A percentile compares a stretch with the other conserved stretches of the same genome.
Conservation (phyloP, 2,113 vertebrate species). For the pig (Sus scrofa) region T2T-Sscrofa CM000813.6:102028001-102028500, state of each 20-base stretch:
- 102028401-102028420: too few relatives aligned
- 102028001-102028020: constrained; percentile 50
- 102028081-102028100: background rate
- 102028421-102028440: too few relatives aligned
- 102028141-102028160: background rate
- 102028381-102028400: too few relatives aligned
- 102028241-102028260: too few relatives aligned
- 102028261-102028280: too few relatives aligned
- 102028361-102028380: too few relatives aligned
- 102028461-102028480: background rate
- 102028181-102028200: background rate
- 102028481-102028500: background rate
- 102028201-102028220: background rate
- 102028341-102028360: too few relatives aligned
- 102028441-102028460: too few relatives aligned
- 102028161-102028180: background rate
- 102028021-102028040: constrained; percentile 30
- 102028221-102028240: too few relatives aligned
- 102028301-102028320: too few relatives aligned
- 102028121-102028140: background rate
- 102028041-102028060: constrained; percentile 69
- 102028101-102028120: background rate
- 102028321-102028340: too few relatives aligned
- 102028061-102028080: constrained; percentile 43
- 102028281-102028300: too few relatives aligned